Evolutionary conservation across 2,888 invertebrate species (phyloP).

Genomic region (Troglohyphantes excavatus): DNA sequence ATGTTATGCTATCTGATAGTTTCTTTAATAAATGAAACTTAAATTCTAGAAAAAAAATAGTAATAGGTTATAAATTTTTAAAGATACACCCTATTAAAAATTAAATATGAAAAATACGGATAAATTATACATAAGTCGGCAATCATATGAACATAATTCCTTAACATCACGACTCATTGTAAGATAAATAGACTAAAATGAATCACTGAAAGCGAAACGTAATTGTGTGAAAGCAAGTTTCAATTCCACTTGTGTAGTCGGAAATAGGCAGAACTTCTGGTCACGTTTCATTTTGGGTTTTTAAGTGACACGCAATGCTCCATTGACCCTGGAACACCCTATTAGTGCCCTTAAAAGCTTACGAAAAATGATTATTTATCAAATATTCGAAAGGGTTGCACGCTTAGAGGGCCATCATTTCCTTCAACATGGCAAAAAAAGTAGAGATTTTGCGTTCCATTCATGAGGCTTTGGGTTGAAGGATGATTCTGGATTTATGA

Average conservation of each 20-base stretch:
- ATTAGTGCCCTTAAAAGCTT: slow-evolving; percentile 22
- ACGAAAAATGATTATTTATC: slow-evolving; percentile 39
- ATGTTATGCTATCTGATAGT: too few species aligned
- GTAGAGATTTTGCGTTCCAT: slow-evolving; percentile 22
- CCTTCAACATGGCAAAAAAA: background rate
- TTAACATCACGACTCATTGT: background rate
- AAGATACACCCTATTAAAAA: background rate
- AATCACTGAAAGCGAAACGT: background rate
- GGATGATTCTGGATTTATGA: background rate
- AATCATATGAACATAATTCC: background rate
- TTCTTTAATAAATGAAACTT: too few species aligned
- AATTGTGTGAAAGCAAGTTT: background rate
- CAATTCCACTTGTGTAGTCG: background rate
- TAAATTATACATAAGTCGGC: background rate
- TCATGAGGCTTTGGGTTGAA: slow-evolving; percentile 20
- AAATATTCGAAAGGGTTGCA: slow-evolving; percentile 29
- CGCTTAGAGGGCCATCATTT: slow-evolving; percentile 18
- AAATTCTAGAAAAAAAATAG: too few species aligned
- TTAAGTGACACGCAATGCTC: slow-evolving; percentile 41
- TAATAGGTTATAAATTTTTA: too few species aligned
- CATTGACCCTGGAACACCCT: slow-evolving; percentile 29
- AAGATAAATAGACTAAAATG: slow-evolving; percentile 5
- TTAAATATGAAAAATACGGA: too few species aligned
- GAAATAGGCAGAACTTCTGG: background rate
- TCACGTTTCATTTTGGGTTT: slow-evolving; percentile 20